Conservation (phyloP, 2,113 vertebrate species). For the Cynopterus brachyotis region DNA sequence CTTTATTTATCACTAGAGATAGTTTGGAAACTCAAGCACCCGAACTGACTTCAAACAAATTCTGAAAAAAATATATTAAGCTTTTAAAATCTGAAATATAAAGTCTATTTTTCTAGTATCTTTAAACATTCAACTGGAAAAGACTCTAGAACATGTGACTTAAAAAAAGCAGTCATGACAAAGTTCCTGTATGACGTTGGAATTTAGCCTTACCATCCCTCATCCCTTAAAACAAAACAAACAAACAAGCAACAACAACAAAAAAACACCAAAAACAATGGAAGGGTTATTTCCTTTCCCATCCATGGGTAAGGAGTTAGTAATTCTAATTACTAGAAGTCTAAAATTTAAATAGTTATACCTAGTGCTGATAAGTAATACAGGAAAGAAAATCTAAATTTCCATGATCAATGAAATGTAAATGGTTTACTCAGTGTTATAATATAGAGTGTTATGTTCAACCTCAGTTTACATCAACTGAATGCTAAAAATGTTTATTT, state of each 20-base stretch:
- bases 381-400: background rate
- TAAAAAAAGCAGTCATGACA: background rate
- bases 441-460: background rate
- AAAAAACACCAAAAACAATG: background rate
- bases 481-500: background rate
- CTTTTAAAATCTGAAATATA: background rate
- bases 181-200: background rate
- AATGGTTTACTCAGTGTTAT: background rate
- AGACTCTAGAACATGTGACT: background rate
- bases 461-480: background rate
- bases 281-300: slow-evolving; percentile 6
- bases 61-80: background rate
- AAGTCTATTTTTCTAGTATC: background rate
- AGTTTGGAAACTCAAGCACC: slow-evolving; percentile 5
- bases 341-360: background rate
- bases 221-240: background rate
- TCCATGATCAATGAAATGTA: background rate
- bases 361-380: background rate
- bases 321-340: background rate
- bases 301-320: background rate
- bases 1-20: background rate
- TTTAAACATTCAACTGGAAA: background rate
- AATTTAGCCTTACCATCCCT: background rate
- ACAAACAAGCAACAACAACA: background rate
- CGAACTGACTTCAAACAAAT: background rate